Conservation (phyloP, 2,113 vertebrate species). For the Muntiacus reevesi region DNA sequence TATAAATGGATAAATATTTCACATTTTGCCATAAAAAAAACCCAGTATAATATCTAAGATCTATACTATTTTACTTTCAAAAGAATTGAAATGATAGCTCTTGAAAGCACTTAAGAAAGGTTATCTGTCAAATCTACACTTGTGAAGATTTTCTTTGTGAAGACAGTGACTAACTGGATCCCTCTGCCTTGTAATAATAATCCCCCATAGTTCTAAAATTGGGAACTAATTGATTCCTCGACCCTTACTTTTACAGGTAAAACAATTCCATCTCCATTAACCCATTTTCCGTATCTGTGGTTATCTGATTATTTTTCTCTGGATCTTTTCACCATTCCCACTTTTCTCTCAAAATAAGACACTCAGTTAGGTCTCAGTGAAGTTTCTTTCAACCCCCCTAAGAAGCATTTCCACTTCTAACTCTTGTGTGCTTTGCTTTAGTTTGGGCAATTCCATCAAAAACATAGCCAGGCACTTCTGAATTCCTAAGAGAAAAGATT, state of each 20-base stretch:
- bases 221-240: background rate
- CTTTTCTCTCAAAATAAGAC: background rate
- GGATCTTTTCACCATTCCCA: background rate
- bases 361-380: background rate
- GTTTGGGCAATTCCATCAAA: constrained; percentile 54
- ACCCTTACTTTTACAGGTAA: background rate
- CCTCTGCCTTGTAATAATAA: background rate
- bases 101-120: background rate
- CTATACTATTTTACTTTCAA: constrained; percentile 30
- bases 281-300: background rate
- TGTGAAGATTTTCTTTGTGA: constrained; percentile 17
- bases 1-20: background rate
- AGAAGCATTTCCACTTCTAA: background rate
- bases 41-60: background rate
- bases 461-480: constrained; percentile 63
- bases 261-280: background rate
- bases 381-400: background rate
- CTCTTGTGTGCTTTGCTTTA: constrained; percentile 12
- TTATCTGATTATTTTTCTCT: background rate
- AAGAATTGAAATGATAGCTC: constrained; percentile 27
- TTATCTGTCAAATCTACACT: constrained; percentile 32
- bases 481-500: constrained; percentile 63
- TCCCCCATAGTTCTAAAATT: background rate
- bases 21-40: background rate
- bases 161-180: background rate